Evolutionary conservation across 2,797 vertebrate species (phyloP).

Genomic region (Falco peregrinus): DNA sequence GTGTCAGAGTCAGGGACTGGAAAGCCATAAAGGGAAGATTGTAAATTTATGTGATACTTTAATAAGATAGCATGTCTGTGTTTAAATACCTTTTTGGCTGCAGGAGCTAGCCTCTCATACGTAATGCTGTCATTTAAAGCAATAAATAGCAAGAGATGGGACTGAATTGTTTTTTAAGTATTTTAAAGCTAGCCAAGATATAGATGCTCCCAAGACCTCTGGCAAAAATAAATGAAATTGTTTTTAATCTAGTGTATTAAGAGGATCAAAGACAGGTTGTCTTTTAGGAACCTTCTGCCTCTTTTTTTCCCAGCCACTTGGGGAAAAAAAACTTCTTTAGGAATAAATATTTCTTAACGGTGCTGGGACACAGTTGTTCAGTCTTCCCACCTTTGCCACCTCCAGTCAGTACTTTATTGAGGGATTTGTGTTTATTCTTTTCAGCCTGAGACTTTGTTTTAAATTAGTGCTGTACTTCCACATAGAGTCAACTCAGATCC

Average conservation of each 20-base stretch:
- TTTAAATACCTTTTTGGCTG: conserved; percentile 47
- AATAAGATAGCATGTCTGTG: background rate
- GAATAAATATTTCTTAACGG: background rate
- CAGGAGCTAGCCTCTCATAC: background rate
- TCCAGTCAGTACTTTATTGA: background rate
- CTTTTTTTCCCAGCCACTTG: background rate
- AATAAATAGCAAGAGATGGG: conserved; percentile 23
- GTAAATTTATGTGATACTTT: background rate
- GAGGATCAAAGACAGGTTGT: background rate
- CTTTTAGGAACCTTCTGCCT: background rate
- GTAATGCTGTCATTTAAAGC: background rate
- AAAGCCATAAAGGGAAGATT: background rate
- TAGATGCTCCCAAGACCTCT: conserved; percentile 28
- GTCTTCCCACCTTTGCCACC: background rate
- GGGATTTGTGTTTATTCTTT: background rate
- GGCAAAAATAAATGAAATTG: conserved; percentile 2
- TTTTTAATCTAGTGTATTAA: conserved; percentile 20
- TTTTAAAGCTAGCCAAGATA: conserved; percentile 20
- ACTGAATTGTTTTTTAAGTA: conserved; percentile 27
- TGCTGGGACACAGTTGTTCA: background rate
- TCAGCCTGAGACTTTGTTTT: background rate
- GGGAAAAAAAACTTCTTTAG: background rate
- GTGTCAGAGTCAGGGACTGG: background rate
- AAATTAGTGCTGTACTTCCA: background rate
- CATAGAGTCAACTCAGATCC: background rate